phyloP scores from a whole-genome alignment of 2,113 vertebrate genomes.

The Pelvicachromis taeniatus region DNA sequence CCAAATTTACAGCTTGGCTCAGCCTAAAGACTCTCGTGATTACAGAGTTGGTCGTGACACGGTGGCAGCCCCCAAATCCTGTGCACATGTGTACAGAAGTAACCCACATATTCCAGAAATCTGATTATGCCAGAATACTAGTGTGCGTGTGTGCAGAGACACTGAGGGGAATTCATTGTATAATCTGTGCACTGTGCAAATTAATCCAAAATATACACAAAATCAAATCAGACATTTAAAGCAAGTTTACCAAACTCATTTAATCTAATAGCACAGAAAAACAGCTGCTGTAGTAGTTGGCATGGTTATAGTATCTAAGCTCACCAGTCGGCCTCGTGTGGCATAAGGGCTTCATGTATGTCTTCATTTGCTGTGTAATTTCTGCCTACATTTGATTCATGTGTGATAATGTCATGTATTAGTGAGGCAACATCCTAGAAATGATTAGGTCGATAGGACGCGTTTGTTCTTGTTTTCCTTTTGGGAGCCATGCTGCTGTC shows the following conservation, averaged over 20 bases:
- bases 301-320: not conserved
- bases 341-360: not conserved
- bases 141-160: not conserved
- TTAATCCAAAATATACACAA: not conserved
- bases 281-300: not conserved
- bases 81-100: not conserved
- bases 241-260: not conserved
- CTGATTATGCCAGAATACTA: not conserved
- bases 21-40: not conserved
- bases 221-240: not conserved
- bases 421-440: not conserved
- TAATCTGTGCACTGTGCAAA: not conserved
- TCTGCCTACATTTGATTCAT: not conserved
- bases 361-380: conserved; percentile 11
- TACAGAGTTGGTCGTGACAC: not conserved
- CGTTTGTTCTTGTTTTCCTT: not conserved
- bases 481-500: not conserved
- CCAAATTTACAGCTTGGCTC: not conserved
- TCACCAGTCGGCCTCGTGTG: not conserved
- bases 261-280: not conserved
- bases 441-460: not conserved
- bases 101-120: not conserved
- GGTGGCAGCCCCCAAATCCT: not conserved
- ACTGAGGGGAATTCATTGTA: not conserved
- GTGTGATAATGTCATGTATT: not conserved